Conservation (phyloP, 1,140 invertebrate species). For the Caenorhabditis latens region DNA sequence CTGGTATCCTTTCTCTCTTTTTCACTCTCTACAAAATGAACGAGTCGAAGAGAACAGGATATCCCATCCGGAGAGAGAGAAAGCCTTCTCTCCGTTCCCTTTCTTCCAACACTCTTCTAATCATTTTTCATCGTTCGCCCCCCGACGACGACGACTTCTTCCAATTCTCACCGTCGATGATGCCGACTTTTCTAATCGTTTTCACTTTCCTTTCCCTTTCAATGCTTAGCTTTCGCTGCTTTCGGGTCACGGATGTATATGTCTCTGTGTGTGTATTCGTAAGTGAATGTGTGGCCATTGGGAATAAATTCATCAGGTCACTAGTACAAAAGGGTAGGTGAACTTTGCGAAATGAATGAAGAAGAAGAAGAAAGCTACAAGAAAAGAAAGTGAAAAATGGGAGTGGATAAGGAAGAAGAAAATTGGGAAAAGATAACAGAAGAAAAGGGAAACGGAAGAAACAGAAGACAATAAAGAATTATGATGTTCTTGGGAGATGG, state of each 20-base stretch:
- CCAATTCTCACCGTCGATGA: not conserved
- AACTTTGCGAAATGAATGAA: conserved; percentile 47
- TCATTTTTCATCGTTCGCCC: conserved; percentile 37
- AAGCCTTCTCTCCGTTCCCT: conserved; percentile 11
- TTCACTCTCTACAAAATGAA: conserved; percentile 26
- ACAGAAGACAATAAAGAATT: not conserved
- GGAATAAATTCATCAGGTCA: conserved; percentile 41
- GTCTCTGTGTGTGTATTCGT: not conserved
- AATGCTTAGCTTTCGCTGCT: conserved; percentile 48
- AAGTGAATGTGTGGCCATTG: not conserved
- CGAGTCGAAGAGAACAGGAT: conserved; percentile 48
- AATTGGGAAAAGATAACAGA: not conserved
- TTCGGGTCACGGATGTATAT: conserved; percentile 52
- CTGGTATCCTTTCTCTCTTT: conserved; percentile 17
- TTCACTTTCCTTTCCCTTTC: conserved; percentile 55
- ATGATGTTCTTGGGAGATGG: too few species aligned
- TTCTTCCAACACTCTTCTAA: conserved; percentile 16
- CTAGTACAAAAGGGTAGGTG: conserved; percentile 54
- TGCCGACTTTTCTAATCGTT: conserved; percentile 51
- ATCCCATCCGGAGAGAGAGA: not conserved
- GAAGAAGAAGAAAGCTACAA: not conserved
- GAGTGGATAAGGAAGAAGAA: not conserved
- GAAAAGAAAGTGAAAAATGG: conserved; percentile 36
- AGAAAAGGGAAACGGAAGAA: not conserved
- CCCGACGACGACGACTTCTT: too few species aligned